These are phyloP conservation scores for Smittia aterrima DNA, from an alignment of 2,888 invertebrate genomes.

Conservation along the genomic window DNA sequence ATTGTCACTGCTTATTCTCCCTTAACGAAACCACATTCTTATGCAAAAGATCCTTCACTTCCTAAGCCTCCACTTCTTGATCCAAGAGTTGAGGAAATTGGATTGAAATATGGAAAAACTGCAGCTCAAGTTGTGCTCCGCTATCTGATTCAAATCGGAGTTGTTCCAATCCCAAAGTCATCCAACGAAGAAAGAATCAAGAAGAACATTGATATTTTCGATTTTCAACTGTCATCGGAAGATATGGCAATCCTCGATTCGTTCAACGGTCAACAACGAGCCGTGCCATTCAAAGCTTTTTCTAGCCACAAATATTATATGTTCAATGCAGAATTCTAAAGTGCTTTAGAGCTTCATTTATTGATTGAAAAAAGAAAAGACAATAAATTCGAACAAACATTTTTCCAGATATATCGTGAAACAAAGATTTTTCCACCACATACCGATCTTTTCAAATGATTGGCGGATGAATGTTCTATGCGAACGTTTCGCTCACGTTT, in stretches of 20 bases:
- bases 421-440: no score
- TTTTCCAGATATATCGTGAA: no score
- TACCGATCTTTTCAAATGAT: no score
- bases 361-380: no score
- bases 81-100: conserved; percentile 57
- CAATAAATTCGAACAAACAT: no score
- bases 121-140: conserved; percentile 63
- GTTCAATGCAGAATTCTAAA: conserved; percentile 43
- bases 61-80: conserved; percentile 58
- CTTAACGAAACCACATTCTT: conserved; percentile 61
- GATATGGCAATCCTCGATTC: conserved; percentile 57
- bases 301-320: conserved; percentile 43
- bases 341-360: no score
- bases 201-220: conserved; percentile 60
- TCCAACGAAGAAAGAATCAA: conserved; percentile 56
- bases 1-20: conserved; percentile 71
- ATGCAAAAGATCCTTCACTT: conserved; percentile 55
- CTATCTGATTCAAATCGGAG: conserved; percentile 60
- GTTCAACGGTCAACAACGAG: conserved; percentile 55
- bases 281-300: conserved; percentile 46
- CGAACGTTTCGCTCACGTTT: no score
- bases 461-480: no score
- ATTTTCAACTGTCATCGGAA: conserved; percentile 57
- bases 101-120: conserved; percentile 62
- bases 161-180: conserved; percentile 61